Base-by-base conservation (phyloP, 2,113 vertebrate genomes). In the Ia io region DNA sequence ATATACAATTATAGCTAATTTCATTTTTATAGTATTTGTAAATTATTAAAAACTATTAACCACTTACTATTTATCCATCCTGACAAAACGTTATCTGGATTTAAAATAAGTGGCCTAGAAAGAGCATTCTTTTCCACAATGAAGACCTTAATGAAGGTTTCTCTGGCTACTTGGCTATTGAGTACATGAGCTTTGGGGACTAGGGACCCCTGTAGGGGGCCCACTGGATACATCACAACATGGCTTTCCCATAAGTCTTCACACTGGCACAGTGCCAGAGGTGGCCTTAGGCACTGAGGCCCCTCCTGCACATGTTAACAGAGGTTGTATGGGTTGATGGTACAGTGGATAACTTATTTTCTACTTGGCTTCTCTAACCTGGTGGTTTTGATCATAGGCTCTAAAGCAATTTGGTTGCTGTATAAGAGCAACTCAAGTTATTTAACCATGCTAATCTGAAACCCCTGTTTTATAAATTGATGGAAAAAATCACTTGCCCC, bases 141-240 rank as follows among this genome's bases (percentile, higher is more conserved):
- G 14, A 49, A 47, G 35, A 67, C 9, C 47, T 70, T 59, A 42
- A 84, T 23, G 11, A 80, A 30, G 6, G 28, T 79, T 16, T 76
- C 80, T 32, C 59, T 88, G 51, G 16, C 18, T 4, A 65, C 25
- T 65, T 71, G 40, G n/a, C 30, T n/a, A 42, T 25, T 14, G 65
- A 67, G 44, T 51, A 2, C 6, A 16, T 4, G 11, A 32, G 63
- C 22, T 67, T 25, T 82, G 71, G 59, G 14, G 16, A 71, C 37
- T 23, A n/a, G 2, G n/a, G 20, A 23, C 3, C 18, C 20, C 67
- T 51, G 5, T 8, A 25, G 49, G 40, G 12, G 42, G 0, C 1
- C 35, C 49, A 25, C 49, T 73, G 2, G 13, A 23, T 10, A 49
- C 17, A 71, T 40, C 28, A 78, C 23, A 67, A 74, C 9, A 7